These are phyloP conservation scores for Seriola quinqueradiata DNA, from an alignment of 2,113 vertebrate genomes.

Conservation along the genomic window DNA sequence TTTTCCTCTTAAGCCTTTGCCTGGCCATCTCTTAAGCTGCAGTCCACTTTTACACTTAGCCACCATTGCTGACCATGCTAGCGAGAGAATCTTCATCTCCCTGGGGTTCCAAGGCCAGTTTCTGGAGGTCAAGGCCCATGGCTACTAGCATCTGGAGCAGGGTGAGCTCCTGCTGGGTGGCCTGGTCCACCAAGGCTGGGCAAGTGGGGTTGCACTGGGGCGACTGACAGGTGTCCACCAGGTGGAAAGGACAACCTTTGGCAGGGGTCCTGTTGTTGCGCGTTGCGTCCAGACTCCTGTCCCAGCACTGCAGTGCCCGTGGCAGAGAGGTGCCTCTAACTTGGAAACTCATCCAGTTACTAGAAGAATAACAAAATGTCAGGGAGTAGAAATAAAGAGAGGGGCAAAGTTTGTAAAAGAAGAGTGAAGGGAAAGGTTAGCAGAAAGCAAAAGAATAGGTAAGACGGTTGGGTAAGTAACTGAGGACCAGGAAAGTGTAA, in stretches of 20 bases:
- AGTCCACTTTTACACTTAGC: constrained; percentile 71
- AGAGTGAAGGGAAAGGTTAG: background rate
- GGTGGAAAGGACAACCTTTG: constrained; percentile 87
- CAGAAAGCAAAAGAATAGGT: background rate
- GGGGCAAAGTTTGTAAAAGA: background rate
- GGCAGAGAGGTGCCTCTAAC: constrained; percentile 85
- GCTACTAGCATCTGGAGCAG: constrained; percentile 85
- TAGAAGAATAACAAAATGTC: constrained; percentile 49
- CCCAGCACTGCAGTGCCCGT: constrained; percentile 89
- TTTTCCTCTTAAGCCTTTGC: constrained; percentile 15
- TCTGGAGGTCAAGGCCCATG: constrained; percentile 86
- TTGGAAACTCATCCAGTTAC: constrained; percentile 88
- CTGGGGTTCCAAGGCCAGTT: constrained; percentile 80
- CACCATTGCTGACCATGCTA: constrained; percentile 84
- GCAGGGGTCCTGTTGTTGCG: constrained; percentile 81
- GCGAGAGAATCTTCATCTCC: constrained; percentile 76
- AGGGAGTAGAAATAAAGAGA: background rate
- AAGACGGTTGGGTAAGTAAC: background rate
- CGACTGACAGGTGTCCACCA: constrained; percentile 87
- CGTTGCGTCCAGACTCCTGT: constrained; percentile 85
- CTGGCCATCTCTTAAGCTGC: background rate
- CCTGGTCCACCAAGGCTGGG: constrained; percentile 83
- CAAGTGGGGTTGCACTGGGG: constrained; percentile 90
- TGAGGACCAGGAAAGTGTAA: background rate
- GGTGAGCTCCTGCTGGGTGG: constrained; percentile 86